These are phyloP conservation scores for Ectemnius cavifrons DNA, from an alignment of 2,888 invertebrate genomes.

Conservation along the genomic window DNA sequence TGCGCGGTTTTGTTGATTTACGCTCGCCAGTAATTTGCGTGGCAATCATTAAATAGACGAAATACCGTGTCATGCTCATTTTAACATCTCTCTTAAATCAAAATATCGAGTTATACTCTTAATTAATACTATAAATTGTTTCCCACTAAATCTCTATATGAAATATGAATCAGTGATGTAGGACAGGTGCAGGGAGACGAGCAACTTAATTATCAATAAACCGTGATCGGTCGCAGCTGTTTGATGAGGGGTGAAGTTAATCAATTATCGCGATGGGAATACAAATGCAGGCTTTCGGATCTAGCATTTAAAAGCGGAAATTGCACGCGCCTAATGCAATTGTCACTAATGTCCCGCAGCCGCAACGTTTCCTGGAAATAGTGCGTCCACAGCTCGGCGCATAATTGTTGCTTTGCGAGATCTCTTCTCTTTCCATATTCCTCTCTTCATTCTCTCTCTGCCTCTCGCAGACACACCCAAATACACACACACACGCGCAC, in stretches of 20 bases:
- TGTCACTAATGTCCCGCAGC: background rate
- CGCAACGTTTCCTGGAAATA: conserved; percentile 4
- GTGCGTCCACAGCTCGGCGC: background rate
- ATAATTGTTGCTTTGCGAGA: conserved; percentile 1
- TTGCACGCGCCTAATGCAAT: conserved; percentile 11
- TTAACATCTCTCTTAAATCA: too few relatives aligned
- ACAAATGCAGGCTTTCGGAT: conserved; percentile 7
- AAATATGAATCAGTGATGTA: background rate
- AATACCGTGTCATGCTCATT: too few relatives aligned
- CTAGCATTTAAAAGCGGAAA: conserved; percentile 7
- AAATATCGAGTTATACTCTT: too few relatives aligned
- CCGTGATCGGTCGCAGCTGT: background rate
- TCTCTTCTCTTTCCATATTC: background rate
- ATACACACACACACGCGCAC: too few relatives aligned
- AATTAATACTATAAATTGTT: too few relatives aligned
- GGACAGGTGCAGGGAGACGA: background rate
- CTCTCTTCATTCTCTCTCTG: too few relatives aligned
- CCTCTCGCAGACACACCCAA: too few relatives aligned
- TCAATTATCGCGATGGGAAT: conserved; percentile 1
- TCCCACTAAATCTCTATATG: too few relatives aligned
- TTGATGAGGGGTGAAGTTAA: conserved; percentile 2
- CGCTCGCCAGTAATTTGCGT: too few relatives aligned
- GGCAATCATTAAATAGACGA: too few relatives aligned
- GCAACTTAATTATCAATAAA: conserved; percentile 16
- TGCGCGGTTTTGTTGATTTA: background rate